Evolutionary conservation across 1,140 invertebrate species (phyloP), one percentile per base, ranked within the genome.

Genomic region (Trissolcus basalis): DNA sequence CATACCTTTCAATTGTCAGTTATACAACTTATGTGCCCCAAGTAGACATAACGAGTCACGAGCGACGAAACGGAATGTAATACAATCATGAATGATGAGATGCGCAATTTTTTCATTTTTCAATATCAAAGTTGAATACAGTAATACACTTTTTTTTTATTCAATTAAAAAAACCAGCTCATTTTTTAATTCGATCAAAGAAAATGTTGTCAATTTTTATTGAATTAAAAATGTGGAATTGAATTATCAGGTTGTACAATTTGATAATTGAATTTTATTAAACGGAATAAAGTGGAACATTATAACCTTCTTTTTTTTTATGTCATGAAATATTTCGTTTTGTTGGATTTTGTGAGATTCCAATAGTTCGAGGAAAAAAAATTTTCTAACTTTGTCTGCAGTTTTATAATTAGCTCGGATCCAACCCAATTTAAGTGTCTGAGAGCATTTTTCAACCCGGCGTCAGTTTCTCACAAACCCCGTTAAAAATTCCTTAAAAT

Each of bases 1-100:
- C 70, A 65, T 73, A 65, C 70, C 55, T 65, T 73, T 73, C 70
- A 73, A 65, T 73, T 73, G 55, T 60, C 61, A 73, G 70, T 60
- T 61, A 73, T 58, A 47, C 50, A 55, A 45, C 15, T 54, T 65
- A 72, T 65, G 16, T 51, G 10, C 12, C 39, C 13, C 36, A 64
- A 59, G 10, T 54, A 45, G 53, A 51, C 36, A 44, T 54, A 65
- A 60, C 68, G 39, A 64, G 47, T 56, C 35, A 55, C 49, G 61
- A 72, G 43, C 43, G 19, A 59, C 58, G 36, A 72, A 64, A 59
- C 59, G 51, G 58, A 64, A 50, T 53, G 45, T 63, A 50, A 64
- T 35, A 36, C 12, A 45, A 39, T 54, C 45, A 55, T 49, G 44
- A 71, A 44, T 51, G 44, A 72, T 13, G 48, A 72, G 19, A 50